Evolutionary conservation across 2,888 invertebrate genomes (phyloP).

Genomic region (Stramonita haemastoma): DNA sequence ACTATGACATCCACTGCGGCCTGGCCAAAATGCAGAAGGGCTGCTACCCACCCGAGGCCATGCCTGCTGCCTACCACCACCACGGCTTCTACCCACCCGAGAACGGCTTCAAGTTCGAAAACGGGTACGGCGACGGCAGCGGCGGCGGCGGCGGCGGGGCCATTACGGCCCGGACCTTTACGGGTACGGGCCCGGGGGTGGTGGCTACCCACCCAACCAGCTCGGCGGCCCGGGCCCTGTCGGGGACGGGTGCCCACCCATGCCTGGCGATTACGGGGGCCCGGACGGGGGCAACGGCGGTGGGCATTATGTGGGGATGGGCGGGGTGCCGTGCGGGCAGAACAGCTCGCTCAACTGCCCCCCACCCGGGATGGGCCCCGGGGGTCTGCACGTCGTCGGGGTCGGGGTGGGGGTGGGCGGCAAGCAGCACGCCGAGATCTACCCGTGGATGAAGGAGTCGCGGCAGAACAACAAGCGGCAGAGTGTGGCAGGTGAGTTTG

Average conservation of each 20-base stretch:
- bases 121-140: conserved; percentile 35
- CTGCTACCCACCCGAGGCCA: conserved; percentile 40
- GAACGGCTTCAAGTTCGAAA: conserved; percentile 43
- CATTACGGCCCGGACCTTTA: conserved; percentile 31
- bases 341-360: conserved; percentile 40
- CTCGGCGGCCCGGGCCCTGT: background rate
- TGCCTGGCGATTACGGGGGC: background rate
- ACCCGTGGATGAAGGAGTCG: conserved; percentile 53
- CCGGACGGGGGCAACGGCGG: background rate
- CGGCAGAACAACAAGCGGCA: conserved; percentile 49
- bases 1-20: conserved; percentile 38
- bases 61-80: conserved; percentile 23
- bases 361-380: conserved; percentile 1
- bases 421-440: conserved; percentile 50
- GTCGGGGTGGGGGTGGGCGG: conserved; percentile 34
- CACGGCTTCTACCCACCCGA: conserved; percentile 44
- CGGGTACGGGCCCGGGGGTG: background rate
- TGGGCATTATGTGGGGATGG: conserved; percentile 23
- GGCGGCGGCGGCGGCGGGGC: background rate
- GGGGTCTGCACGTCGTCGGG: conserved; percentile 40
- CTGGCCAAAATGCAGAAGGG: conserved; percentile 39
- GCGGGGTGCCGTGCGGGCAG: conserved; percentile 6
- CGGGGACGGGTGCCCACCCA: conserved; percentile 35
- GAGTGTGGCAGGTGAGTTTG: conserved; percentile 25
- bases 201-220: background rate